These are phyloP conservation scores for Euura saliciscinereae DNA, from an alignment of 1,140 invertebrate species.

Conservation along the genomic window DNA sequence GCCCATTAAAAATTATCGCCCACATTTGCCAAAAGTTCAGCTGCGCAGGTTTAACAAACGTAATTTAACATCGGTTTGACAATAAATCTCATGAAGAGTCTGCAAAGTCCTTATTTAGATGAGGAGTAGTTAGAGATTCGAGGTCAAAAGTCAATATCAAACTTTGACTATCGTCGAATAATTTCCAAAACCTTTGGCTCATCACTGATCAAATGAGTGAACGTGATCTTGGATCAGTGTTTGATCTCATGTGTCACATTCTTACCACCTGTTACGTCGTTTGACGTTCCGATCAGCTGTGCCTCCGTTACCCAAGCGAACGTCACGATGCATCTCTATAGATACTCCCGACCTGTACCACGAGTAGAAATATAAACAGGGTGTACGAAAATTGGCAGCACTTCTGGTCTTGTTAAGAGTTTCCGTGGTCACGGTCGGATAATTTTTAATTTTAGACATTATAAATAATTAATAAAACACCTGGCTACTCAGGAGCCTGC, in stretches of 20 bases:
- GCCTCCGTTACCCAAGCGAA: not conserved
- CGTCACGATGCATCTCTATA: conserved; percentile 3
- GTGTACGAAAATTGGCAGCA: conserved; percentile 2
- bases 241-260: not conserved
- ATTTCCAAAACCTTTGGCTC: too few species aligned
- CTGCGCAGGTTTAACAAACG: not conserved
- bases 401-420: not conserved
- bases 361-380: not conserved
- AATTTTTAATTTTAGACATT: not conserved
- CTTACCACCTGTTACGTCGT: conserved; percentile 2
- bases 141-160: too few species aligned
- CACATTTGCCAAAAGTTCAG: not conserved
- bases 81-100: too few species aligned
- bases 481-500: too few species aligned
- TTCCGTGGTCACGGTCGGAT: not conserved
- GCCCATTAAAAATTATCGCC: not conserved
- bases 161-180: too few species aligned
- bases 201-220: too few species aligned
- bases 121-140: too few species aligned
- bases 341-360: not conserved
- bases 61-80: too few species aligned
- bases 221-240: not conserved
- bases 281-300: conserved; percentile 2
- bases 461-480: too few species aligned
- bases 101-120: too few species aligned